phyloP scores from a whole-genome alignment of 2,888 invertebrate genomes.

The Diabrotica balteata region DNA sequence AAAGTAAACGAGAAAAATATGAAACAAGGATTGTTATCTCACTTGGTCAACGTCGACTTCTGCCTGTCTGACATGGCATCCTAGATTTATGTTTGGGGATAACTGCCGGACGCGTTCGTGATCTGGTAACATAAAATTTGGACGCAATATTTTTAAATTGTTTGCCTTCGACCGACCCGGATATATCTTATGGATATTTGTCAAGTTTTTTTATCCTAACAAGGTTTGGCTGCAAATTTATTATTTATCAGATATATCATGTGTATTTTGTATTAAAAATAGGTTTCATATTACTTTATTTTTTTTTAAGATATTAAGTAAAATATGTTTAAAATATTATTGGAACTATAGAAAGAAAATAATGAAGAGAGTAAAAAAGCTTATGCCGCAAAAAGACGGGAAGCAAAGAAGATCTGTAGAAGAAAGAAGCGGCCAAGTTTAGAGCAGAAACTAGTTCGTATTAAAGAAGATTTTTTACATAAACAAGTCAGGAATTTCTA shows the following conservation, averaged over 20 bases:
- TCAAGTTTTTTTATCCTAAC: conserved; percentile 18
- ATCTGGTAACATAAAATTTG: conserved; percentile 47
- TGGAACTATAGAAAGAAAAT: too few species aligned
- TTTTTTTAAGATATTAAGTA: not conserved
- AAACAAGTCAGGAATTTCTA: too few species aligned
- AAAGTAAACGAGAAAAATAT: conserved; percentile 46
- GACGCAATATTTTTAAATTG: conserved; percentile 31
- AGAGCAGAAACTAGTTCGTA: too few species aligned
- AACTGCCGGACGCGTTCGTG: conserved; percentile 52
- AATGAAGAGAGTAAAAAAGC: too few species aligned
- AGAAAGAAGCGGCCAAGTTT: too few species aligned
- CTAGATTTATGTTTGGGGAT: conserved; percentile 53
- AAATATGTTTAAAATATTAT: too few species aligned
- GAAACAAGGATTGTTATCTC: conserved; percentile 52
- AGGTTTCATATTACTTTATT: not conserved
- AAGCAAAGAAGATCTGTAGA: too few species aligned
- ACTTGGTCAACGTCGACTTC: conserved; percentile 46
- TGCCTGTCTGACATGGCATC: conserved; percentile 52
- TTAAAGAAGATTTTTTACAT: too few species aligned
- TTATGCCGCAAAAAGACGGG: too few species aligned
- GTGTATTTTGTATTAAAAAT: not conserved
- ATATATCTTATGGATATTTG: conserved; percentile 25
- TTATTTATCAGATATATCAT: not conserved
- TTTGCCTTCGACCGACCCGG: conserved; percentile 19
- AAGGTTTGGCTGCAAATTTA: not conserved